A percentile compares a stretch with the other conserved stretches of the same genome.
These are phyloP conservation scores for Brienomyrus brachyistius DNA, from an alignment of 2,113 vertebrate species.

Conservation along the genomic window DNA sequence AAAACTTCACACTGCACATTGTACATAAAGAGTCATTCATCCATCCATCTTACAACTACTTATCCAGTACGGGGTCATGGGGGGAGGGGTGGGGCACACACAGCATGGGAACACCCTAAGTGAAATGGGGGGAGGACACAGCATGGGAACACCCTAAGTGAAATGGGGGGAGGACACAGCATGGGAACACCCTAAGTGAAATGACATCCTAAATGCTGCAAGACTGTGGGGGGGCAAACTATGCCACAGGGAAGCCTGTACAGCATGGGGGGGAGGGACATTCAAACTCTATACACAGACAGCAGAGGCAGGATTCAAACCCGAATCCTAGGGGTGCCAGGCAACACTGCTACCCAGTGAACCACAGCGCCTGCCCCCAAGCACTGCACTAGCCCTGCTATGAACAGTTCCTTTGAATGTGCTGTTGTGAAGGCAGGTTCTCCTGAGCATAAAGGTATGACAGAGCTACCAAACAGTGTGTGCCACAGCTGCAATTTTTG, in stretches of 20 bases:
- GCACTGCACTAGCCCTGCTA: not conserved
- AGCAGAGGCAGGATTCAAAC: not conserved
- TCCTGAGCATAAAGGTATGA: not conserved
- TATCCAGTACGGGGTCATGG: not conserved
- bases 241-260: not conserved
- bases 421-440: not conserved
- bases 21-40: not conserved
- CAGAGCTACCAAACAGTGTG: not conserved
- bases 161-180: not conserved
- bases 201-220: not conserved
- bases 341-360: not conserved
- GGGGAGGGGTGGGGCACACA: not conserved
- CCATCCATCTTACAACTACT: not conserved
- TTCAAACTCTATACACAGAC: not conserved
- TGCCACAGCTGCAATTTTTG: not conserved
- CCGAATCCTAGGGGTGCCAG: not conserved
- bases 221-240: not conserved
- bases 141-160: not conserved
- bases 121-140: not conserved
- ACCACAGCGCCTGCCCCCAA: not conserved
- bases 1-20: not conserved
- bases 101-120: not conserved
- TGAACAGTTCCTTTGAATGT: not conserved
- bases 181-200: not conserved
- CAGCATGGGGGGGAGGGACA: not conserved